Conservation (phyloP, 2,113 vertebrate species). For the Alces alces region DNA sequence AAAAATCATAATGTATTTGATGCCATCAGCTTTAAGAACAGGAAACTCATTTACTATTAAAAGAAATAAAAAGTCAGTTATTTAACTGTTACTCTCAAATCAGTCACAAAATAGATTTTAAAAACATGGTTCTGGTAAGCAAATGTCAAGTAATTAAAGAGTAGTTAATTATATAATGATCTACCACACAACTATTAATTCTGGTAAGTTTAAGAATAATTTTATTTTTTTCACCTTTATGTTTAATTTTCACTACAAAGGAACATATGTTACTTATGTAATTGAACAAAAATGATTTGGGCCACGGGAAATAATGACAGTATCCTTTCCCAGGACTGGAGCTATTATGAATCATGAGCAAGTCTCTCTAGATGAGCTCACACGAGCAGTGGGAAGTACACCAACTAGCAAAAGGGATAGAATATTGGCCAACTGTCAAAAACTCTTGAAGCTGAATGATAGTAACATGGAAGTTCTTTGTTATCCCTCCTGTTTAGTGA, state of each 20-base stretch:
- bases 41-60: slow-evolving; percentile 96
- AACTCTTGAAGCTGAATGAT: neutral
- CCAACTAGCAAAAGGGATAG: neutral
- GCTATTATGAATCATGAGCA: neutral
- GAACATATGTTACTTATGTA: neutral
- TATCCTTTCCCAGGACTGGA: neutral
- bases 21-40: slow-evolving; percentile 97
- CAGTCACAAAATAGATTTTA: neutral
- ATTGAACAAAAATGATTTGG: neutral
- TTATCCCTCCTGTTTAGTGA: neutral
- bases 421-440: neutral
- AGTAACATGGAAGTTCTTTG: neutral
- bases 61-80: slow-evolving; percentile 47
- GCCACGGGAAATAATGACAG: neutral
- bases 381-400: neutral
- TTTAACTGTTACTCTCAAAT: neutral
- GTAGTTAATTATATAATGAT: neutral
- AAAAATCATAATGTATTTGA: slow-evolving; percentile 99
- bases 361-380: neutral
- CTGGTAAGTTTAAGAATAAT: neutral
- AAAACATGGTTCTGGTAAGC: slow-evolving; percentile 9
- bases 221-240: neutral
- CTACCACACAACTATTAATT: neutral
- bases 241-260: slow-evolving; percentile 10
- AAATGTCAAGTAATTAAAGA: neutral